These are phyloP conservation scores for Cloeon dipterum DNA, from an alignment of 2,888 invertebrate species.

Conservation along the genomic window DNA sequence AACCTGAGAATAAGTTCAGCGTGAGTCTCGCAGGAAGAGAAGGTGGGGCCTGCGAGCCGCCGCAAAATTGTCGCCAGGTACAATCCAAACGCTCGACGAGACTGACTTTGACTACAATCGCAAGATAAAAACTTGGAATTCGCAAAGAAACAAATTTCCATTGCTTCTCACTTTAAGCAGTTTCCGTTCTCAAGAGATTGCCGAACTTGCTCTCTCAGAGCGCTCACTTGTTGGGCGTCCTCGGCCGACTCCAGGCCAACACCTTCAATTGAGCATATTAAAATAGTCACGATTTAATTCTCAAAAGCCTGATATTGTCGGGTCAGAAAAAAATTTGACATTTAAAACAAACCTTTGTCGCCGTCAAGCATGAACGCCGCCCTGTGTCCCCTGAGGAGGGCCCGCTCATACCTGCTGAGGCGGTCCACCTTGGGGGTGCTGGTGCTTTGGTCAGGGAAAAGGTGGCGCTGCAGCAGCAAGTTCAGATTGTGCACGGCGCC, in stretches of 20 bases:
- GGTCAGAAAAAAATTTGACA: not conserved
- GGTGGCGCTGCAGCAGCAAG: constrained; percentile 46
- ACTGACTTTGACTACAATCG: constrained; percentile 27
- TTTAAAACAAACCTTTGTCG: not conserved
- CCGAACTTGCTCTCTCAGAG: constrained; percentile 26
- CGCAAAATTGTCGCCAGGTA: constrained; percentile 52
- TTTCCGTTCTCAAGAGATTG: constrained; percentile 36
- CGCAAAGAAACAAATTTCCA: constrained; percentile 10
- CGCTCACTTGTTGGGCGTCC: constrained; percentile 2
- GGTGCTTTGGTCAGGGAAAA: constrained; percentile 32
- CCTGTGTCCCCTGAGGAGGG: constrained; percentile 23
- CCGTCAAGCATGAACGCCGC: constrained; percentile 10
- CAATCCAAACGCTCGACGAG: constrained; percentile 51
- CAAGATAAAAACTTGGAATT: constrained; percentile 12
- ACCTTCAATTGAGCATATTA: too few relatives aligned
- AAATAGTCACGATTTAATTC: not conserved
- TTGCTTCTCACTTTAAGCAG: constrained; percentile 43
- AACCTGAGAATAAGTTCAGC: constrained; percentile 50
- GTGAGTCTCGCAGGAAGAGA: constrained; percentile 26
- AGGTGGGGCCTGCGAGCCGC: constrained; percentile 21
- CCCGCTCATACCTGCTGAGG: constrained; percentile 32
- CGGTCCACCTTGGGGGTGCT: constrained; percentile 17
- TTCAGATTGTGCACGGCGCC: constrained; percentile 34
- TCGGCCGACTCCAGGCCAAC: constrained; percentile 2
- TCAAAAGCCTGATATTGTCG: not conserved